These are phyloP conservation scores for Drosophila nr. medialis DNA, from an alignment of 2,888 invertebrate genomes.

Conservation along the genomic window DNA sequence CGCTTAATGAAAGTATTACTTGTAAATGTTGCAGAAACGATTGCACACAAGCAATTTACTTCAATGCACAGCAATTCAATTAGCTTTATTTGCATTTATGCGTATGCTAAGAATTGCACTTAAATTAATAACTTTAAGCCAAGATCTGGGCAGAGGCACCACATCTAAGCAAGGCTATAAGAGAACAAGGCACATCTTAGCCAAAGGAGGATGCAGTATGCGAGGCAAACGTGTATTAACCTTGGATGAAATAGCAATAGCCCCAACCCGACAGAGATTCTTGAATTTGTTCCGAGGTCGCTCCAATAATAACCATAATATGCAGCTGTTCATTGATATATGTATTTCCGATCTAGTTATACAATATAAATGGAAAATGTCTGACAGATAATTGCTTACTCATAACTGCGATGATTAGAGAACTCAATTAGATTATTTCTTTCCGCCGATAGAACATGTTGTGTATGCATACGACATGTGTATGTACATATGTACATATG, in stretches of 20 bases:
- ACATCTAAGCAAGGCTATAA: neutral
- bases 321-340: neutral
- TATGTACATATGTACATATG: neutral
- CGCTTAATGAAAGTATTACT: slow-evolving; percentile 22
- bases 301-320: neutral
- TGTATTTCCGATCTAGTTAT: neutral
- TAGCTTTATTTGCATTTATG: slow-evolving; percentile 14
- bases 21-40: slow-evolving; percentile 16
- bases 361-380: neutral
- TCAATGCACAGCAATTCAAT: slow-evolving; percentile 22
- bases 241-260: neutral
- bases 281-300: neutral
- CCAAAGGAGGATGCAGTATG: neutral
- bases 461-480: too few species aligned
- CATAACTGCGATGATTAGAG: neutral
- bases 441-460: slow-evolving; percentile 10
- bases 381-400: neutral
- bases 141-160: neutral
- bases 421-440: slow-evolving; percentile 4
- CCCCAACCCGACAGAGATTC: neutral
- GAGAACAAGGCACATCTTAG: neutral
- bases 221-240: neutral
- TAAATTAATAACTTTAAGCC: neutral
- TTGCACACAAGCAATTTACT: slow-evolving; percentile 24
- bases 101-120: neutral